phyloP scores from a whole-genome alignment of 2,797 vertebrate species.

The Gobionotothen gibberifrons region DNA sequence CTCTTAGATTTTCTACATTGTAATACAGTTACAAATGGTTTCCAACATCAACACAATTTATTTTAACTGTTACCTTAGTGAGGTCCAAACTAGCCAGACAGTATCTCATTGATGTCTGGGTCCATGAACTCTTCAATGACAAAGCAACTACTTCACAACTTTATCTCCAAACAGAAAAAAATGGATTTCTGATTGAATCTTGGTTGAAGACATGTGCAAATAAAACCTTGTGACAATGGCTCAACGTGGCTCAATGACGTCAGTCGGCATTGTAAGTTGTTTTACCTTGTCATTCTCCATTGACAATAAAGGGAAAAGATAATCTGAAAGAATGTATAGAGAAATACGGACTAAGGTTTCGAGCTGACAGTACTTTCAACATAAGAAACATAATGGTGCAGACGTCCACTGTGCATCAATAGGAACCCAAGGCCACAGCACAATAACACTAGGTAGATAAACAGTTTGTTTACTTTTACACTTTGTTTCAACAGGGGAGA shows the following conservation, averaged over 20 bases:
- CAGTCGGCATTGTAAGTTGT: background rate
- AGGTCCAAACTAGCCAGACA: background rate
- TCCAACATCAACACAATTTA: background rate
- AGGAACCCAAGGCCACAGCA: constrained; percentile 59
- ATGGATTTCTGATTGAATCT: background rate
- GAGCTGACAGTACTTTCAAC: constrained; percentile 17
- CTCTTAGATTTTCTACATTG: background rate
- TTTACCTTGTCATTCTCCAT: constrained; percentile 8
- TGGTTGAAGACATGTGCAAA: constrained; percentile 2
- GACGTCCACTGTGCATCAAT: constrained; percentile 29
- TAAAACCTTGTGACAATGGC: background rate
- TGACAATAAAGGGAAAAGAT: constrained; percentile 1
- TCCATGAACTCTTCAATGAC: background rate
- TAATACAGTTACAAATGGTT: background rate
- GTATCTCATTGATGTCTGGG: background rate
- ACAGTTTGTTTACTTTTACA: no score
- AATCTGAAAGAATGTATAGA: constrained; percentile 14
- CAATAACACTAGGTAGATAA: background rate
- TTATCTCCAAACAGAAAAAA: background rate
- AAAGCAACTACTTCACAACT: background rate
- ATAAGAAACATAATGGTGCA: constrained; percentile 31
- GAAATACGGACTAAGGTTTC: background rate
- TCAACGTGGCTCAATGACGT: background rate
- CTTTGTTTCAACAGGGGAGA: no score
- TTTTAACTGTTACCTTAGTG: background rate